Conservation (phyloP, 2,888 invertebrate genomes). For the Pegoplata infirma region DNA sequence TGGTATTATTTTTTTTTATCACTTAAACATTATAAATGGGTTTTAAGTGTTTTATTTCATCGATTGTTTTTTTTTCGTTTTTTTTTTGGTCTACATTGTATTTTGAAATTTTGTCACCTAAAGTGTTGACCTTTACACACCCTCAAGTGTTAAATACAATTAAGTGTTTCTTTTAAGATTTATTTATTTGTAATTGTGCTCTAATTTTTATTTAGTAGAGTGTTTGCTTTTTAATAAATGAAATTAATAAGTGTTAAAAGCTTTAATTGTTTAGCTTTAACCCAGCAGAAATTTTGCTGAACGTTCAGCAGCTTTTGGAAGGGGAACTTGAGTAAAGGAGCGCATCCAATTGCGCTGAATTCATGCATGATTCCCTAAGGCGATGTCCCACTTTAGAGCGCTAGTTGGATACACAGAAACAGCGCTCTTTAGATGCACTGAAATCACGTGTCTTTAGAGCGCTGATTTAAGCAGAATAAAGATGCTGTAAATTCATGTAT, state of each 20-base stretch:
- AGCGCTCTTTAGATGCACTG: too few species aligned
- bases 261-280: conserved; percentile 20
- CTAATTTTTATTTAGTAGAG: background rate
- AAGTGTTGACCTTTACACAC: conserved; percentile 63
- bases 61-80: conserved; percentile 26
- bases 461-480: too few species aligned
- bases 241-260: conserved; percentile 9
- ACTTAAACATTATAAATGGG: conserved; percentile 27
- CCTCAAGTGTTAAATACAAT: conserved; percentile 37
- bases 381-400: too few species aligned
- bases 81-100: conserved; percentile 31
- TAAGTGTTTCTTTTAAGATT: conserved; percentile 8
- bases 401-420: too few species aligned
- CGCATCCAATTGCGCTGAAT: too few species aligned
- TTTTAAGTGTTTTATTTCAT: conserved; percentile 44
- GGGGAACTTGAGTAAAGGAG: too few species aligned
- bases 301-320: too few species aligned
- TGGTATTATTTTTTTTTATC: conserved; percentile 25
- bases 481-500: too few species aligned
- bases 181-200: background rate
- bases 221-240: background rate
- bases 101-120: conserved; percentile 58
- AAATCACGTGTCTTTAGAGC: too few species aligned
- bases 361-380: too few species aligned
- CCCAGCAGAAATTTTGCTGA: too few species aligned